Percentiles rank a stretch among this genome's conserved stretches.
Conservation (phyloP, 2,888 invertebrate species). For the Drosophila ustulata region DNA sequence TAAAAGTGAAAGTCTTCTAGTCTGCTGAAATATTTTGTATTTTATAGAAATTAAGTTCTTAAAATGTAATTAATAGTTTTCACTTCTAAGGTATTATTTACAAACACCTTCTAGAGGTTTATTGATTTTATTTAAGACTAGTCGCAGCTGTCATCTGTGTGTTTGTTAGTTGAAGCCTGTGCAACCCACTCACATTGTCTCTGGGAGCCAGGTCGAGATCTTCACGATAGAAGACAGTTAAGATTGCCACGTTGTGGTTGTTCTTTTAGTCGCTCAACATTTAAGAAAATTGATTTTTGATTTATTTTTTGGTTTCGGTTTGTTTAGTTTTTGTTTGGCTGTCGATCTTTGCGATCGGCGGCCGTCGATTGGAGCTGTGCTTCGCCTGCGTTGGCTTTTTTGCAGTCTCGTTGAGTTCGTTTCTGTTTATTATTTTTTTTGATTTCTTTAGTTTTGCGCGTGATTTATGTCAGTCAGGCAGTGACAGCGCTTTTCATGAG, state of each 20-base stretch:
- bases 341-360: constrained; percentile 32
- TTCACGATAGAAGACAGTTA: constrained; percentile 49
- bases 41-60: no score
- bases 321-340: constrained; percentile 12
- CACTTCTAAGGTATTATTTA: neutral
- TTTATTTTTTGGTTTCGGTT: constrained; percentile 56
- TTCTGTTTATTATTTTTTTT: constrained; percentile 16
- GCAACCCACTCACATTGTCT: constrained; percentile 30
- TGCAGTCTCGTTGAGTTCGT: constrained; percentile 43
- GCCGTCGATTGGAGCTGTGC: constrained; percentile 31
- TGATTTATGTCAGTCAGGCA: constrained; percentile 79
- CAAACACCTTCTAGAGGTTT: neutral
- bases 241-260: constrained; percentile 49
- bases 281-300: constrained; percentile 71
- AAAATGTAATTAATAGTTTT: no score
- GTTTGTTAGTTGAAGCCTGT: constrained; percentile 22
- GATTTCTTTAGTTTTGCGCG: constrained; percentile 34
- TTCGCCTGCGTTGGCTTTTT: constrained; percentile 39
- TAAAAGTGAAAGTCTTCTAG: no score
- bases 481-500: constrained; percentile 81
- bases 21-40: no score
- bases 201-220: constrained; percentile 39
- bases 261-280: constrained; percentile 59
- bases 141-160: constrained; percentile 15
- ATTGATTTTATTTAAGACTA: neutral